Percentiles rank a stretch among this genome's conserved stretches.
These are phyloP conservation scores for Protula sp. DNA, from an alignment of 2,888 invertebrate species.

Conservation along the genomic window DNA sequence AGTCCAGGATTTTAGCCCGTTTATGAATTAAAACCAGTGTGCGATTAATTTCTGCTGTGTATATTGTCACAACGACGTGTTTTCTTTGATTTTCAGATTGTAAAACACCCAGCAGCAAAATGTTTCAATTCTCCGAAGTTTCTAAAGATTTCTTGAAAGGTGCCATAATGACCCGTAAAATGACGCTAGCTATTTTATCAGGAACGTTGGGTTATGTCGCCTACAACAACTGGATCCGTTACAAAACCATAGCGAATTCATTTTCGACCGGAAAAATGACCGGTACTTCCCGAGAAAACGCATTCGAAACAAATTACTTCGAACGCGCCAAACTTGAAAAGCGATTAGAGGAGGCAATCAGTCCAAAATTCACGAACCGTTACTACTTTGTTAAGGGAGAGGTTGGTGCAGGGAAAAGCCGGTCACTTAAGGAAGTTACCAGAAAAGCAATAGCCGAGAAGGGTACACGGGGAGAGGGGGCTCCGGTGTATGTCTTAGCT, in stretches of 20 bases:
- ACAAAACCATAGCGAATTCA: conserved; percentile 12
- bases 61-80: too few relatives aligned
- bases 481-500: conserved; percentile 20
- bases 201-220: conserved; percentile 20
- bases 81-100: too few relatives aligned
- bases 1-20: too few relatives aligned
- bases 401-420: conserved; percentile 24
- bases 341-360: conserved; percentile 5
- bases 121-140: too few relatives aligned
- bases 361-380: conserved; percentile 12
- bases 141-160: too few relatives aligned
- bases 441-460: conserved; percentile 9
- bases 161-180: too few relatives aligned
- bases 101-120: too few relatives aligned
- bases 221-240: conserved; percentile 18
- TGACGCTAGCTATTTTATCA: too few relatives aligned
- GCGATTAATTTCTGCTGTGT: too few relatives aligned
- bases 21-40: too few relatives aligned
- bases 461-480: conserved; percentile 12
- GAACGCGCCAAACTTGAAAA: conserved; percentile 8
- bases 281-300: conserved; percentile 18
- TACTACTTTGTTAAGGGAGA: conserved; percentile 24
- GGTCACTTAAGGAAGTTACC: conserved; percentile 18
- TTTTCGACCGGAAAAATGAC: conserved; percentile 20
- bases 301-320: conserved; percentile 14